Base-by-base conservation (phyloP, 2,113 vertebrate species). In the Sinocyclocheilus maitianheensis region DNA sequence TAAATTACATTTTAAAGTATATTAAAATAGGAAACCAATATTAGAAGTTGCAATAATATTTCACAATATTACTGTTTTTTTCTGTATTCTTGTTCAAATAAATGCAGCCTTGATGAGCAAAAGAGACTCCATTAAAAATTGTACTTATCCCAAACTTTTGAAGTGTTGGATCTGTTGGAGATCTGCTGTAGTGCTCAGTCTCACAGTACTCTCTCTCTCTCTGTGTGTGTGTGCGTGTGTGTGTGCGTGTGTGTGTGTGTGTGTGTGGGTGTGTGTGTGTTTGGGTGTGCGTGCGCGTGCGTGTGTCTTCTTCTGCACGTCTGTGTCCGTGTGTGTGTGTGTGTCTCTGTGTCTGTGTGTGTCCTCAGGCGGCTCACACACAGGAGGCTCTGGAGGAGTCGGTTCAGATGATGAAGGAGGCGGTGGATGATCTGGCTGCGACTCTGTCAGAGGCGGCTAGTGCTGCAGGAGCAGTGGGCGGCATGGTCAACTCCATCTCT, bases 341-440 rank as follows among this genome's bases (percentile, higher is more conserved):
- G 43, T 76, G n/a, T 40, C 89, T 48, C 3, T 48, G 14, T 55
- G 26, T 26, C 26, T 26, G 53, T 8, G 24, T 65, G 43, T 76
- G 30, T 53, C 89, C 93, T 87, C 96, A 99, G 96, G 98, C 96
- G 14, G 96, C 96, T 1, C 97, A 99, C 89, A 98, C 97, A 13
- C 97, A 98, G 90, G 97, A 99, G 87, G 97, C 98, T 62, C 93
- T 99, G 90, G 97, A 99, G 83, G 98, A 99, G 90, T 96, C 98
- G 0, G 96, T 96, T 55, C 98, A 99, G 95, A 99, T 99, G 98
- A 99, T 99, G 97, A 98, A 98, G 76, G 98, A 99, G 87, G 98
- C 98, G 0, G 98, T 99, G 3, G 97, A 99, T 4, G 98, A 99
- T 91, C 93, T 99, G 63, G 97, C 95, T 0, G 93, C 96, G 12